These are phyloP conservation scores for Ormia ochracea DNA, from an alignment of 2,888 invertebrate species.

Conservation along the genomic window DNA sequence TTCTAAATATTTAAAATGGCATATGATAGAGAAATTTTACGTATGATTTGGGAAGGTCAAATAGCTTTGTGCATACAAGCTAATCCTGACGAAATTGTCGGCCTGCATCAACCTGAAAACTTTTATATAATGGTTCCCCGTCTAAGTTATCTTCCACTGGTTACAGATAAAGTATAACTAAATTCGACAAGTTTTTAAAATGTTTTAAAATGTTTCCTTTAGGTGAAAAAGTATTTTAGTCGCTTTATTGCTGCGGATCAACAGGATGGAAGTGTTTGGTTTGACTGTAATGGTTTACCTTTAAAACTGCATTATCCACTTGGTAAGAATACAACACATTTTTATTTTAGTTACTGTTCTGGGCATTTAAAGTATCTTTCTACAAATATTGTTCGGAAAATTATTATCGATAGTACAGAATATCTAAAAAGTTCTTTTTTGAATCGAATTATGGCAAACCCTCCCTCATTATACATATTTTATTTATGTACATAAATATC, in stretches of 20 bases:
- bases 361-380: too few relatives aligned
- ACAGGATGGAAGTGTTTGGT: constrained; percentile 93
- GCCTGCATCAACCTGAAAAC: constrained; percentile 92
- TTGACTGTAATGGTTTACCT: constrained; percentile 93
- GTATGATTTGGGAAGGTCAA: constrained; percentile 97
- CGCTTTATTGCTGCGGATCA: constrained; percentile 88
- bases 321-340: too few relatives aligned
- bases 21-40: constrained; percentile 94
- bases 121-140: constrained; percentile 96
- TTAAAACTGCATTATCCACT: constrained; percentile 93
- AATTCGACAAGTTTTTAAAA: background rate
- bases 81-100: constrained; percentile 91
- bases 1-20: constrained; percentile 83
- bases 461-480: too few relatives aligned
- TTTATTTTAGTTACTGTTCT: too few relatives aligned
- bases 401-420: too few relatives aligned
- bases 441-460: too few relatives aligned
- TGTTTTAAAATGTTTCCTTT: constrained; percentile 63
- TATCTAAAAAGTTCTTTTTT: too few relatives aligned
- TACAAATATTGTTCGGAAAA: too few relatives aligned
- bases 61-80: constrained; percentile 95
- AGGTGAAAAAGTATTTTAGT: constrained; percentile 92
- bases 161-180: constrained; percentile 90
- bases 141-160: constrained; percentile 94
- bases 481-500: too few relatives aligned